A percentile compares a stretch with the other conserved stretches of the same genome.
Evolutionary conservation across 1,140 invertebrate genomes (phyloP).

Genomic region (Luehdorfia chinensis): DNA sequence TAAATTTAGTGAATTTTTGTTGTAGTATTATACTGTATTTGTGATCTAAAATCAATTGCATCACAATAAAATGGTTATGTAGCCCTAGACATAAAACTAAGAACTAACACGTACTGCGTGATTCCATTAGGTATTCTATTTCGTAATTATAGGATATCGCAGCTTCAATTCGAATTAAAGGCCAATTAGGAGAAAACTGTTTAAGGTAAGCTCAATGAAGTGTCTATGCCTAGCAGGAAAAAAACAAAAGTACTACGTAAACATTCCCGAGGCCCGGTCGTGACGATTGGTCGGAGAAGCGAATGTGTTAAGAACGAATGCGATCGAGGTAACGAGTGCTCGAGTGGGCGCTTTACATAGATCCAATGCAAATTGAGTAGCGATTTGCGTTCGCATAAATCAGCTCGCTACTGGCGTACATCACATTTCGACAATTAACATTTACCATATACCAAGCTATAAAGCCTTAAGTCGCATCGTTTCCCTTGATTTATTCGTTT

Average conservation of each 20-base stretch:
- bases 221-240: conserved; percentile 19
- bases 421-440: conserved; percentile 49
- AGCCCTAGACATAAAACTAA: too few relatives aligned
- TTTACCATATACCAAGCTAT: conserved; percentile 42
- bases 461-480: conserved; percentile 19
- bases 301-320: conserved; percentile 27
- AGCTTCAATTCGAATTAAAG: too few relatives aligned
- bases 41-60: too few relatives aligned
- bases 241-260: conserved; percentile 28
- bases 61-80: too few relatives aligned
- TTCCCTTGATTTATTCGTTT: conserved; percentile 4
- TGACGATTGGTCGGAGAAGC: conserved; percentile 38
- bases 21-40: too few relatives aligned
- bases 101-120: too few relatives aligned
- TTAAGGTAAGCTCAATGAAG: conserved; percentile 20
- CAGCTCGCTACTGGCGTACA: conserved; percentile 28
- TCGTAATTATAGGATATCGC: too few relatives aligned
- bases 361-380: conserved; percentile 58
- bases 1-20: too few relatives aligned
- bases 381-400: conserved; percentile 51
- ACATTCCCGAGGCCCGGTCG: conserved; percentile 35
- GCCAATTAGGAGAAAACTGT: conserved; percentile 6
- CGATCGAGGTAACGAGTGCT: conserved; percentile 40
- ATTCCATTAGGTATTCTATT: too few relatives aligned
- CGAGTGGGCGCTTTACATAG: conserved; percentile 53